Evolutionary conservation across 2,888 invertebrate species (phyloP).

Genomic region (Diaphora mendica): DNA sequence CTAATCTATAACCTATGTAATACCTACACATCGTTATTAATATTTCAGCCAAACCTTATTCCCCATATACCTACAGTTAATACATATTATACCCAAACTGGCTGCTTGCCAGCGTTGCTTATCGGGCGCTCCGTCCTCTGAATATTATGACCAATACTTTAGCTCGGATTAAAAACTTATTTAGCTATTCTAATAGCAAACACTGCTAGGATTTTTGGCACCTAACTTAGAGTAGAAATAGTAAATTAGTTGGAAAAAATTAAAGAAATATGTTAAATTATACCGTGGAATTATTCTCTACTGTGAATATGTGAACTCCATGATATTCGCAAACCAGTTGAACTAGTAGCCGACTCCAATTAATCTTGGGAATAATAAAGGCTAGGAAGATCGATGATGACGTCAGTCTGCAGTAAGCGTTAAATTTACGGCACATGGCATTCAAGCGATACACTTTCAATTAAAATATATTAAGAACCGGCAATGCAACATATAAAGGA

Average conservation of each 20-base stretch:
- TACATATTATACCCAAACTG: conserved; percentile 44
- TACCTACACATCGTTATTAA: conserved; percentile 3
- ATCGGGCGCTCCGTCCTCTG: conserved; percentile 45
- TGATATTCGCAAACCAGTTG: too few relatives aligned
- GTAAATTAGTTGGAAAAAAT: background rate
- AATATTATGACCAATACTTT: conserved; percentile 55
- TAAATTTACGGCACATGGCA: too few relatives aligned
- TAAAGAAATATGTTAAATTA: background rate
- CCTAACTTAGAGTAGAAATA: conserved; percentile 5
- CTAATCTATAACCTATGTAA: background rate
- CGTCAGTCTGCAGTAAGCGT: too few relatives aligned
- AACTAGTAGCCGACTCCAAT: too few relatives aligned
- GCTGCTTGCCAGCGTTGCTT: conserved; percentile 47
- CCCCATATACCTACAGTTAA: conserved; percentile 37
- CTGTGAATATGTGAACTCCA: too few relatives aligned
- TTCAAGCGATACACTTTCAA: too few relatives aligned
- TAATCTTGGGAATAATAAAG: too few relatives aligned
- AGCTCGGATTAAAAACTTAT: conserved; percentile 55
- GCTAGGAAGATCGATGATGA: too few relatives aligned
- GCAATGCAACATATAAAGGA: background rate
- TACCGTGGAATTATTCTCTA: too few relatives aligned
- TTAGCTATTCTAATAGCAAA: conserved; percentile 46
- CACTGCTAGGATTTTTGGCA: conserved; percentile 33
- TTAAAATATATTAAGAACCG: too few relatives aligned
- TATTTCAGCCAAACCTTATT: conserved; percentile 11